These are phyloP conservation scores for Sturnus vulgaris DNA, from an alignment of 2,113 vertebrate genomes.

Conservation along the genomic window DNA sequence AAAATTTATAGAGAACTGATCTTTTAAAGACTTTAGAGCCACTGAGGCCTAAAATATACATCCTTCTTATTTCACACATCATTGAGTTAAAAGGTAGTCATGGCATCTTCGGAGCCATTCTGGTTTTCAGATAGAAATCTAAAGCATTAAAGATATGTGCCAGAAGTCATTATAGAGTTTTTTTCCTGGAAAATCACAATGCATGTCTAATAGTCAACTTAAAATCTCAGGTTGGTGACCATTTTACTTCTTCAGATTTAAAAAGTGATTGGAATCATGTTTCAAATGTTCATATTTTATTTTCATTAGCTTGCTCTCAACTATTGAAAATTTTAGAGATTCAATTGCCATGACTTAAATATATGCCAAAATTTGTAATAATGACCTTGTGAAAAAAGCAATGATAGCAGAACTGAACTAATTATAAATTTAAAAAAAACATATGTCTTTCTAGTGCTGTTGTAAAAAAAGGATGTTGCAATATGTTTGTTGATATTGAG, in stretches of 20 bases:
- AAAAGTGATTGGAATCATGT: neutral
- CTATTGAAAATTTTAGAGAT: neutral
- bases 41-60: neutral
- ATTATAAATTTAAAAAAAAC: neutral
- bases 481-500: neutral
- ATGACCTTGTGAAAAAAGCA: neutral
- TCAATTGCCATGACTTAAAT: neutral
- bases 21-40: neutral
- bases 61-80: neutral
- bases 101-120: neutral
- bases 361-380: neutral
- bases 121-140: neutral
- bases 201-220: neutral
- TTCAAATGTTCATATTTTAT: neutral
- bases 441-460: neutral
- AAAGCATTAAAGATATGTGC: neutral
- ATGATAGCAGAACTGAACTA: neutral
- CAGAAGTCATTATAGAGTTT: neutral
- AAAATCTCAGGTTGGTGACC: neutral
- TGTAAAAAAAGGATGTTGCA: neutral
- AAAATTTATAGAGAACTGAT: neutral
- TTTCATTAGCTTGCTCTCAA: neutral
- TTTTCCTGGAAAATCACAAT: neutral
- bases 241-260: neutral
- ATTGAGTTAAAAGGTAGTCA: neutral